Percentiles rank a stretch among this genome's conserved stretches.
These are phyloP conservation scores for Sinhomidia bicolor DNA, from an alignment of 2,888 invertebrate genomes.

Conservation along the genomic window DNA sequence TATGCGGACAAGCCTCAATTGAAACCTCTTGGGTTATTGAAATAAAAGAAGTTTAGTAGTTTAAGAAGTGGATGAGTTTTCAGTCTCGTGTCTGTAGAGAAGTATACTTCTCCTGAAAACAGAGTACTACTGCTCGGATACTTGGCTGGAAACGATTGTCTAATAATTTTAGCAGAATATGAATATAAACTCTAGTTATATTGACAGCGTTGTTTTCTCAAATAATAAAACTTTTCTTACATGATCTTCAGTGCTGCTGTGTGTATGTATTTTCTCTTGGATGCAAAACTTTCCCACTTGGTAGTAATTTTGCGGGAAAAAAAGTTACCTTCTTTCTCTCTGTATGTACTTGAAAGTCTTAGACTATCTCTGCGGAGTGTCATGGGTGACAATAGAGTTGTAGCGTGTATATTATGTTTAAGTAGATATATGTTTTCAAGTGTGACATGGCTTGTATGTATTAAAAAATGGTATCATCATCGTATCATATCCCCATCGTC, in stretches of 20 bases:
- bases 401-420: not conserved
- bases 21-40: slow-evolving; percentile 15
- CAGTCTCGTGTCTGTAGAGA: not conserved
- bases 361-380: not conserved
- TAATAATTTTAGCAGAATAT: too few relatives aligned
- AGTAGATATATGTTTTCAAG: not conserved
- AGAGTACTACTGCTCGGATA: too few relatives aligned
- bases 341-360: not conserved
- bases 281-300: slow-evolving; percentile 28
- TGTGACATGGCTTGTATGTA: slow-evolving; percentile 12
- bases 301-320: not conserved
- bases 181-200: too few relatives aligned
- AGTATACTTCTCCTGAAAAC: not conserved
- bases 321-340: not conserved
- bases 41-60: slow-evolving; percentile 42
- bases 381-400: not conserved
- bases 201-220: not conserved
- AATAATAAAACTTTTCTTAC: not conserved
- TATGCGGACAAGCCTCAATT: slow-evolving; percentile 14
- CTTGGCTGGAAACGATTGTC: too few relatives aligned
- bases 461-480: slow-evolving; percentile 17
- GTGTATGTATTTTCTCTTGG: not conserved
- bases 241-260: not conserved
- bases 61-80: slow-evolving; percentile 21
- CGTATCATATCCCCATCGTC: slow-evolving; percentile 9